phyloP scores from a whole-genome alignment of 1,140 invertebrate species.

The Panagrolaimus sp. region DNA sequence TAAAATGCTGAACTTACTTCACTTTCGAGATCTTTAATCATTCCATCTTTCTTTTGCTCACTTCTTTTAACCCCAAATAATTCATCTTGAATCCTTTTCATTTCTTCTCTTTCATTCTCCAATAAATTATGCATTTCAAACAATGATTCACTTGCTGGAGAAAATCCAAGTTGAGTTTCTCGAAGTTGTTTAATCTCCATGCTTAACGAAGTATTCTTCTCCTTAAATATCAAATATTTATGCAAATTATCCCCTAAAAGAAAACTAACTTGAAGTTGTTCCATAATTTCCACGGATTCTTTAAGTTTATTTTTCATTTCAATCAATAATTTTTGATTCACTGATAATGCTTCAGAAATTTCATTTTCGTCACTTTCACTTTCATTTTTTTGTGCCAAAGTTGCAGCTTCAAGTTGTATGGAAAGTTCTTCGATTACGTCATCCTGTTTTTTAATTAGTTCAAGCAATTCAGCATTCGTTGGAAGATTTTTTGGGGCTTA shows the following conservation, averaged over 20 bases:
- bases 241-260: neutral
- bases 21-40: neutral
- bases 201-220: neutral
- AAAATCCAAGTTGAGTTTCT: neutral
- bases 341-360: neutral
- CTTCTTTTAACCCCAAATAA: neutral
- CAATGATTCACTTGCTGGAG: neutral
- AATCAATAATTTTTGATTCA: neutral
- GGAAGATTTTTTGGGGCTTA: neutral
- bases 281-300: neutral
- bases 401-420: neutral
- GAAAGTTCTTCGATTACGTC: constrained; percentile 11
- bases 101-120: neutral
- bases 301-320: neutral
- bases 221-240: neutral
- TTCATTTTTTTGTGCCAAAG: neutral
- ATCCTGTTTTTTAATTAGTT: constrained; percentile 1
- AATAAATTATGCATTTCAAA: constrained; percentile 9
- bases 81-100: neutral
- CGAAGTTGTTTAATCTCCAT: neutral
- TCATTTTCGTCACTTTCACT: neutral
- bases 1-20: neutral
- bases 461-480: neutral
- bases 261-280: constrained; percentile 8
- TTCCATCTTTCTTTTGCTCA: neutral